A percentile compares a stretch with the other conserved stretches of the same genome.
Evolutionary conservation across 2,797 vertebrate genomes (phyloP).

Genomic region (Neoniphon sammara): DNA sequence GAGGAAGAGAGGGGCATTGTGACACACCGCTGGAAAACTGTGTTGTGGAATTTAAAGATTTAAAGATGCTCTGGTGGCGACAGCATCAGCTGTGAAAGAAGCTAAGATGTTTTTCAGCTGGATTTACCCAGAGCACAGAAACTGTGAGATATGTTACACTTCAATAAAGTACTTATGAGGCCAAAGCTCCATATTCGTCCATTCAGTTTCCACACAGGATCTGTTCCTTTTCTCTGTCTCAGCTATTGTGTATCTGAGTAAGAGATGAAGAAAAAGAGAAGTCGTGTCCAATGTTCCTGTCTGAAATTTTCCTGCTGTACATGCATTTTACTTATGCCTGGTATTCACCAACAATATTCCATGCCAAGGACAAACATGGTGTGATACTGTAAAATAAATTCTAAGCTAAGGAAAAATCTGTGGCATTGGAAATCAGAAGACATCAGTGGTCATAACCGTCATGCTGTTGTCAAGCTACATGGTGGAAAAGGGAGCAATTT

Average conservation of each 20-base stretch:
- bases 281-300: too few species aligned
- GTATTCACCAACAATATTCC: too few species aligned
- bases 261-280: too few species aligned
- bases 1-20: conserved; percentile 11
- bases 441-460: conserved; percentile 22
- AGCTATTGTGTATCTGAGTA: too few species aligned
- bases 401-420: not conserved
- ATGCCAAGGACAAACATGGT: too few species aligned
- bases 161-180: conserved; percentile 2
- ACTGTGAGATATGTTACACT: not conserved
- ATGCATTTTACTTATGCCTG: too few species aligned
- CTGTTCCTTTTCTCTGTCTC: not conserved
- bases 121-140: not conserved
- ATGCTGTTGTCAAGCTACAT: conserved; percentile 26
- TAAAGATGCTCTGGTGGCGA: not conserved
- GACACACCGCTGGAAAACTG: not conserved
- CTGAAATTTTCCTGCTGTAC: too few species aligned
- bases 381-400: too few species aligned
- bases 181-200: not conserved
- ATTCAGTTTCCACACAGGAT: not conserved
- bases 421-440: conserved; percentile 24
- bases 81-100: not conserved
- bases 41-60: not conserved
- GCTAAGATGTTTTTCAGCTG: not conserved
- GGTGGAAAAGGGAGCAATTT: conserved; percentile 43